These are phyloP conservation scores for Gastrophryne carolinensis DNA, from an alignment of 2,797 vertebrate species.

Conservation along the genomic window DNA sequence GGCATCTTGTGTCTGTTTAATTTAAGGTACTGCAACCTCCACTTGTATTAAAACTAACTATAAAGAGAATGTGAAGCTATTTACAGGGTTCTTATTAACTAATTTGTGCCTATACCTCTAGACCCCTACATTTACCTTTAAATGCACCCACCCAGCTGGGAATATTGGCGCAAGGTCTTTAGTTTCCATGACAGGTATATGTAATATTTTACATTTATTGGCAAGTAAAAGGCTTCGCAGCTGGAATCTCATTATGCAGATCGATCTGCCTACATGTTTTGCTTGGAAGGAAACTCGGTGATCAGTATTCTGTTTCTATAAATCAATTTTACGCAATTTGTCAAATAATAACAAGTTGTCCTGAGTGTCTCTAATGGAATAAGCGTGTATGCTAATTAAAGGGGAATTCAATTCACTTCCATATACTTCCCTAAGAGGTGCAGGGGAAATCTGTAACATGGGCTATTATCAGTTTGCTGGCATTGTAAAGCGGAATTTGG, in stretches of 20 bases:
- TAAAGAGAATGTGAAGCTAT: no score
- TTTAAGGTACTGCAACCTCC: no score
- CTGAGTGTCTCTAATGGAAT: not conserved
- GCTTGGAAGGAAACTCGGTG: not conserved
- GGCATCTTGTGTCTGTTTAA: no score
- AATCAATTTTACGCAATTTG: not conserved
- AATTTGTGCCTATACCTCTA: no score
- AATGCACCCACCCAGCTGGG: no score
- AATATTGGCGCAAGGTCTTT: not conserved
- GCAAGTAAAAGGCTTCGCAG: not conserved
- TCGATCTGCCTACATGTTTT: not conserved
- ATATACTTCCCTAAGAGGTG: no score
- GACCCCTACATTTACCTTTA: no score
- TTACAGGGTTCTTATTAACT: no score
- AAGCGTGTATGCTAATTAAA: not conserved
- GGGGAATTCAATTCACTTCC: not conserved
- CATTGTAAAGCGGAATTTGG: no score
- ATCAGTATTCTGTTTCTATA: not conserved
- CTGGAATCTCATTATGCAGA: not conserved
- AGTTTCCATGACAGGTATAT: not conserved
- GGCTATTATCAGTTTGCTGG: no score
- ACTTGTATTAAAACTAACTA: no score
- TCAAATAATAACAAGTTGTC: not conserved
- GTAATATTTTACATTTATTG: not conserved
- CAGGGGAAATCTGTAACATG: no score